phyloP scores from a whole-genome alignment of 2,113 vertebrate genomes.

The Siphamia tubifer region DNA sequence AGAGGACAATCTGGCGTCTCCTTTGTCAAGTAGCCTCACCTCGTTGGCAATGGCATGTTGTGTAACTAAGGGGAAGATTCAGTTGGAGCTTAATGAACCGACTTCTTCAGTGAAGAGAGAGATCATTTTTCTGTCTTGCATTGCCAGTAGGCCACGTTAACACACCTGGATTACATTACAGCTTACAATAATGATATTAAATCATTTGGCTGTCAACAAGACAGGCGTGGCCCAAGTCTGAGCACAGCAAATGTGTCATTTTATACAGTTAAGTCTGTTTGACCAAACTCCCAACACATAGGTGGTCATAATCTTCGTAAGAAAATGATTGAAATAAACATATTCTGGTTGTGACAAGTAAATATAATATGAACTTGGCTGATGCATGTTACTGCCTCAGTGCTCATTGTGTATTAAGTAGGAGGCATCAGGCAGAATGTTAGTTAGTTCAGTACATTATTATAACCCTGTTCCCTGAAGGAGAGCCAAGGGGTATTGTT shows the following conservation, averaged over 20 bases:
- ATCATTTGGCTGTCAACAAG: not conserved
- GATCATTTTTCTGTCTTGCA: too few relatives aligned
- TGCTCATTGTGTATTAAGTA: not conserved
- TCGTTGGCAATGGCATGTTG: not conserved
- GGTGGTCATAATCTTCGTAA: not conserved
- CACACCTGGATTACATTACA: not conserved
- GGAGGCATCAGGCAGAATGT: too few relatives aligned
- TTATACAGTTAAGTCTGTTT: too few relatives aligned
- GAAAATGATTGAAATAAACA: too few relatives aligned
- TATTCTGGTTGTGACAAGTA: not conserved
- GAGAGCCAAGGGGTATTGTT: too few relatives aligned
- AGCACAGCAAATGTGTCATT: not conserved
- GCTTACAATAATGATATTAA: not conserved
- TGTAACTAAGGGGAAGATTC: too few relatives aligned
- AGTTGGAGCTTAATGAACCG: too few relatives aligned
- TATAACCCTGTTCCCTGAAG: too few relatives aligned
- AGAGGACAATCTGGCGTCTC: not conserved
- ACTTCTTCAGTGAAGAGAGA: too few relatives aligned
- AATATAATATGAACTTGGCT: not conserved
- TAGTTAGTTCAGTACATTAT: too few relatives aligned
- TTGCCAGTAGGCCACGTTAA: not conserved
- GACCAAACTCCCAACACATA: not conserved
- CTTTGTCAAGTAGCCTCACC: not conserved
- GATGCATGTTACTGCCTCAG: not conserved
- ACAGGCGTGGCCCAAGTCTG: slow-evolving; percentile 1